Base-by-base conservation (phyloP, 2,113 vertebrate genomes). In the Anser cygnoides region DNA sequence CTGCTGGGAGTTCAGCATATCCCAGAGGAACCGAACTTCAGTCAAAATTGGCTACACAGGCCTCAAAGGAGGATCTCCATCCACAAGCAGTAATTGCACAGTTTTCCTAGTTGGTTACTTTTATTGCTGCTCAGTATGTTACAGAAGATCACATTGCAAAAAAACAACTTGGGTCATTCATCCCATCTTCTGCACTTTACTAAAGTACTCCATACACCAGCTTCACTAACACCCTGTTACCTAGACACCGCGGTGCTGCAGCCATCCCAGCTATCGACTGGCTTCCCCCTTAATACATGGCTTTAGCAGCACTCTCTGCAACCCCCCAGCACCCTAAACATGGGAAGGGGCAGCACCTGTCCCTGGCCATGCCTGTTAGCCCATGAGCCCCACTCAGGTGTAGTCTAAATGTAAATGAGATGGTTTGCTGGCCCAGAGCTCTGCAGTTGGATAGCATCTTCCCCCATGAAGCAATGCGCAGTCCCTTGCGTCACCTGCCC, bases 261-360 rank as follows among this genome's bases (percentile, higher is more conserved):
- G 71, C 10, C 7, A 1, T 8, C 29, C 33, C 43, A 74, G 43
- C 33, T 21, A 5, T 61, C 6, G 2, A 31, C 50, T 67, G 59
- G 25, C 13, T 20, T 41, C 3, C 17, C 63, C 37, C n/a, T 35
- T 26, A 31, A 7, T 6, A 39, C 49, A 16, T 22, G 7, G 37
- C 22, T 20, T 20, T 61, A 6, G 7, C 4, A 54, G 8, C 26
- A 13, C 14, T 39, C 31, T 28, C 41, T 23, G n/a, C 66, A 37
- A 11, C 19, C 29, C 44, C 50, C 21, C 6, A 31, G 31, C 44
- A 46, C 17, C 0, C 1, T 0, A 2, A 10, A 44, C 2, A 1
- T 22, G 19, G 52, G 52, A 67, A 70, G 10, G 17, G 58, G 28
- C 49, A 68, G 58, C 3, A 2, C 9, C 0, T 54, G 31, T 21